Base-by-base conservation (phyloP, 2,888 invertebrate species). In the Taenaris catops region DNA sequence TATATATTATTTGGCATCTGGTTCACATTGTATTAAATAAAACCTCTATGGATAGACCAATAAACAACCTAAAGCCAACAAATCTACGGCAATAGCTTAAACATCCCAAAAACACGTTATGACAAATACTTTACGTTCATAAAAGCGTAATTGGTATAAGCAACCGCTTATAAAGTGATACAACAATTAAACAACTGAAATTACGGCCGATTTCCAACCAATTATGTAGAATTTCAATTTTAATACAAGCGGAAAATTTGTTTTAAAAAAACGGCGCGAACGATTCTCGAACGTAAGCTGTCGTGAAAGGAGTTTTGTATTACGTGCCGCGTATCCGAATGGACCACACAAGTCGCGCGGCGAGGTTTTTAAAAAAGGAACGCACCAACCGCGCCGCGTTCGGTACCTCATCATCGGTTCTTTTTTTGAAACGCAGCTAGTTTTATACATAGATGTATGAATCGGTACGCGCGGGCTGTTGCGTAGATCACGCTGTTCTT, bases 401-500 rank as follows among this genome's bases (percentile, higher is more conserved):
- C 81, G 84, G 83, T 83, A 79, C 83, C 80, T 83, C 83, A 83
- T 81, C 81, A 73, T 71, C 69, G 72, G 64, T 58, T 73, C 76
- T 61, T 78, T 78, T 73, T 73, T 71, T 66, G 44, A 43, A 63
- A 55, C 64, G 63, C 47, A 67, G 68, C 78, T 76, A 79, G 75
- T 63, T 46, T 70, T 69, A 79, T 78, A 80, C 74, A 80, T 75
- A 79, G 73, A 59, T 23, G 25, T 39, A 18, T 27, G 16, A 20
- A n/a, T 20, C 25, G 34, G 41, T 25, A 20, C 5, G 37, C 33
- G 37, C 33, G 21, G 10, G 23, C 17, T 7, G 19, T 24, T 17
- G 14, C 4, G 11, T 11, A 5, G 6, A n/a, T 5, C 0, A 3
- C 3, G n/a, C 1, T 4, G 12, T 7, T 24, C n/a, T 11, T 24